Conservation (phyloP, 1,140 invertebrate genomes). For the Zaprionus nigranus region DNA sequence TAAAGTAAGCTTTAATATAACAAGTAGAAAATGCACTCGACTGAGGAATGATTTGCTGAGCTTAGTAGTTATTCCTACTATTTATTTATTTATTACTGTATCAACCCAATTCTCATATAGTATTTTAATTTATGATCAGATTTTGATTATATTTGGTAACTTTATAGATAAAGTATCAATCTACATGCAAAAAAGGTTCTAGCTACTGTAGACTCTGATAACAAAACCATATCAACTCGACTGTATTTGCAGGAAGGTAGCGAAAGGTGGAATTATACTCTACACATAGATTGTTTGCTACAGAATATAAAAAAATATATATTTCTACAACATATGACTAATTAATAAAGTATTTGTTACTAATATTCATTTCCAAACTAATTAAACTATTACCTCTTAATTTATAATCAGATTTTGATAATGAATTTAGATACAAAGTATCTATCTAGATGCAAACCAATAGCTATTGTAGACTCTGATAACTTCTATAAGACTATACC, state of each 20-base stretch:
- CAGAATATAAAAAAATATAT: not conserved
- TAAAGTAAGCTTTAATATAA: not conserved
- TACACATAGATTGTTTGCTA: not conserved
- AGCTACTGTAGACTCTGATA: not conserved
- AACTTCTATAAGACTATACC: not conserved
- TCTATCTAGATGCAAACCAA: not conserved
- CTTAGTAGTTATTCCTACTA: too few species aligned
- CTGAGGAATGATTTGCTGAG: too few species aligned
- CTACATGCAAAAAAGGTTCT: not conserved
- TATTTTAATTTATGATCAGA: not conserved
- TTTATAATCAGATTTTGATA: not conserved
- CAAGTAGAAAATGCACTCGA: not conserved
- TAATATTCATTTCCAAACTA: too few species aligned
- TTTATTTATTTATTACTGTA: not conserved
- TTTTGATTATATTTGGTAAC: not conserved
- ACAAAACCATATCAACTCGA: not conserved
- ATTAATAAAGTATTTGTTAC: too few species aligned
- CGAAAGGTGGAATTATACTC: too few species aligned
- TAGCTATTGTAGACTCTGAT: not conserved
- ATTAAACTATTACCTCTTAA: not conserved
- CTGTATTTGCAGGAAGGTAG: too few species aligned
- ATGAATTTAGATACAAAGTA: not conserved
- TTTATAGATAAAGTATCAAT: not conserved
- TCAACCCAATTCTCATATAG: too few species aligned
- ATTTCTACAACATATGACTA: not conserved